These are phyloP conservation scores for Labeo calbasu DNA, from an alignment of 2,797 vertebrate species.

Conservation along the genomic window DNA sequence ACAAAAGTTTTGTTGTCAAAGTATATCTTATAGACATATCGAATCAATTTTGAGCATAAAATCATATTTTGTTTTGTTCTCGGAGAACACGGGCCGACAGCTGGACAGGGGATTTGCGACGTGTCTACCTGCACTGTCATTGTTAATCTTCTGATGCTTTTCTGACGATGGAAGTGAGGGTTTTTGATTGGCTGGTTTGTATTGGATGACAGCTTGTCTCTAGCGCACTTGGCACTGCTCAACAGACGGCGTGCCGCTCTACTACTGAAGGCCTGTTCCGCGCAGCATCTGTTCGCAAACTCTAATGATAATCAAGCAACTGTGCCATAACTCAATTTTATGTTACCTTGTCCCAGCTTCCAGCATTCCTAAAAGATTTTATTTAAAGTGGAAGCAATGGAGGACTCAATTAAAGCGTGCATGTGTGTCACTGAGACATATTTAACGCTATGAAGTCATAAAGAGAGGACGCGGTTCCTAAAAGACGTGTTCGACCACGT, in stretches of 20 bases:
- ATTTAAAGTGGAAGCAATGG: conserved; percentile 42
- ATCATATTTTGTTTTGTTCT: conserved; percentile 56
- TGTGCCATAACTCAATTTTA: conserved; percentile 71
- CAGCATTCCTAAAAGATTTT: conserved; percentile 23
- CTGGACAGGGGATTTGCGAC: conserved; percentile 58
- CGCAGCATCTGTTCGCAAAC: conserved; percentile 74
- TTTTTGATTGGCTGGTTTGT: conserved; percentile 72
- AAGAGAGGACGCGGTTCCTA: neutral
- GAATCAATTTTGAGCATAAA: conserved; percentile 57
- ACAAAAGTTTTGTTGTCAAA: conserved; percentile 2
- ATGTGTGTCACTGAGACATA: conserved; percentile 33
- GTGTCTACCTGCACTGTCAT: conserved; percentile 63
- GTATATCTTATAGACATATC: neutral
- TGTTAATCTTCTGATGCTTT: conserved; percentile 68
- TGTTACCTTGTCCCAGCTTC: conserved; percentile 30
- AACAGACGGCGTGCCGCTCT: conserved; percentile 71
- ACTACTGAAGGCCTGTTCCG: conserved; percentile 71
- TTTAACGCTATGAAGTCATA: conserved; percentile 28
- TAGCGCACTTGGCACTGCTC: conserved; percentile 68
- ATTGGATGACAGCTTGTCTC: conserved; percentile 70
- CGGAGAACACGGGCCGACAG: conserved; percentile 40
- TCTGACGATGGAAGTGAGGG: conserved; percentile 63
- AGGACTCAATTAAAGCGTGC: conserved; percentile 24
- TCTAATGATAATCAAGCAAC: conserved; percentile 65
- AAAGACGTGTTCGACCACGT: neutral